Evolutionary conservation across 1,140 invertebrate genomes (phyloP), one percentile per base, ranked within the genome.

Genomic region (Drosophila ambigua): DNA sequence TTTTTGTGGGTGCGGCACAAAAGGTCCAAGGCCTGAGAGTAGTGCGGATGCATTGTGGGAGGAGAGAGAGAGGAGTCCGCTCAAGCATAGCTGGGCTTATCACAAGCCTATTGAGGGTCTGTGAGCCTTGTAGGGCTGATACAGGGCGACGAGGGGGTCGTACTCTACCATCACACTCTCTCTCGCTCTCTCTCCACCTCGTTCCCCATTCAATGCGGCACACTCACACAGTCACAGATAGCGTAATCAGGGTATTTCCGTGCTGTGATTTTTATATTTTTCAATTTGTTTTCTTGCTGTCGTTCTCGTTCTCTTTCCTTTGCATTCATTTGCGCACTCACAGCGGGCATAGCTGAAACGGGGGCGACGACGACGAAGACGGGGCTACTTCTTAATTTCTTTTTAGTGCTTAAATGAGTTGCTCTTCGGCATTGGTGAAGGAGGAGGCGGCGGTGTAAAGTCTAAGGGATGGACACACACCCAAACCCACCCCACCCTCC

Each of bases 191-290:
- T 16, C 31, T 20, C 16, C 16, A 11, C n/a, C 15, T 23, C 15
- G 57, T 15, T 28, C 44, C 15, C 49, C 43, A 41, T 43, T 49
- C 49, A 50, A 28, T 48, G 46, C 48, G 31, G 26, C 60, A 55
- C 67, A 57, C 67, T 62, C 60, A 65, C 60, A 66, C 55, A 75
- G 54, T 82, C 49, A 79, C 83, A 87, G 82, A 87, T 87, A 87
- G 83, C 79, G 79, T 87, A 87, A 87, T 87, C 83, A 87, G 83
- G 79, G 83, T 87, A 87, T 88, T 87, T 87, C 83, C 83, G 83
- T 88, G 83, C 79, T 79, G 83, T 87, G 83, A 87, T 87, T 87
- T 87, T 87, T 87, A 88, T 87, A 82, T 88, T 79, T 87, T 87
- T 79, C 83, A 88, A 88, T 88, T 87, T 87, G 75, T 68, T 76